Evolutionary conservation across 1,140 invertebrate species (phyloP).

Genomic region (Cryptotermes secundus): DNA sequence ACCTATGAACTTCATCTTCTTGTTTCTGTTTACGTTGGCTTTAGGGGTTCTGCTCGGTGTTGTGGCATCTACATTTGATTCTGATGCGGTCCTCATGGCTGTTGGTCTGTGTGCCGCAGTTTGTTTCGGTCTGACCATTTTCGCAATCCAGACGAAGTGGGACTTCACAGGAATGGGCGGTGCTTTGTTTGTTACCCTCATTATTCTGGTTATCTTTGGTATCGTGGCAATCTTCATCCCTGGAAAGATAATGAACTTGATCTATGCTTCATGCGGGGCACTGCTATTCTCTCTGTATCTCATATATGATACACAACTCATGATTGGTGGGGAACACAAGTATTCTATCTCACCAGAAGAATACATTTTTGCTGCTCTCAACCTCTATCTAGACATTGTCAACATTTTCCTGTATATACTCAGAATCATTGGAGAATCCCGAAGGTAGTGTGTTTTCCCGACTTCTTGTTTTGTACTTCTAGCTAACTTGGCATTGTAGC

Average conservation of each 20-base stretch:
- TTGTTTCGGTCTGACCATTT: conserved; percentile 80
- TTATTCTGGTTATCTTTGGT: conserved; percentile 83
- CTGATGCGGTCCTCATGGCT: conserved; percentile 70
- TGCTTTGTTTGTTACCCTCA: conserved; percentile 69
- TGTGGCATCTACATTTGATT: conserved; percentile 59
- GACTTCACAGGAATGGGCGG: conserved; percentile 89
- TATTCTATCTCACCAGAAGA: conserved; percentile 93
- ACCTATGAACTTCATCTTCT: conserved; percentile 88
- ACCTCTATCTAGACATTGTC: conserved; percentile 86
- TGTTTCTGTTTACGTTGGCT: conserved; percentile 79
- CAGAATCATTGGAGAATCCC: conserved; percentile 68
- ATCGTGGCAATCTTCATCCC: conserved; percentile 74
- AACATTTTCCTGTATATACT: conserved; percentile 90
- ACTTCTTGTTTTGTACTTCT: too few species aligned
- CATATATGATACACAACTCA: conserved; percentile 92
- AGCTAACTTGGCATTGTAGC: too few species aligned
- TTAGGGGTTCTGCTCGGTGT: conserved; percentile 76
- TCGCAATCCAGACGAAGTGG: conserved; percentile 90
- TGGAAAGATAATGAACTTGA: conserved; percentile 57
- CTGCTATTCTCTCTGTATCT: conserved; percentile 81
- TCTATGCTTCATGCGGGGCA: conserved; percentile 81
- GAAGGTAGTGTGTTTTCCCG: conserved; percentile 51
- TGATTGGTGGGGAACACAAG: conserved; percentile 92
- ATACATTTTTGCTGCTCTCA: conserved; percentile 92
- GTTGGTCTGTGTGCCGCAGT: conserved; percentile 79